A percentile compares a stretch with the other conserved stretches of the same genome.
Evolutionary conservation across 2,888 invertebrate species (phyloP).

Genomic region (Dorcus hopei): DNA sequence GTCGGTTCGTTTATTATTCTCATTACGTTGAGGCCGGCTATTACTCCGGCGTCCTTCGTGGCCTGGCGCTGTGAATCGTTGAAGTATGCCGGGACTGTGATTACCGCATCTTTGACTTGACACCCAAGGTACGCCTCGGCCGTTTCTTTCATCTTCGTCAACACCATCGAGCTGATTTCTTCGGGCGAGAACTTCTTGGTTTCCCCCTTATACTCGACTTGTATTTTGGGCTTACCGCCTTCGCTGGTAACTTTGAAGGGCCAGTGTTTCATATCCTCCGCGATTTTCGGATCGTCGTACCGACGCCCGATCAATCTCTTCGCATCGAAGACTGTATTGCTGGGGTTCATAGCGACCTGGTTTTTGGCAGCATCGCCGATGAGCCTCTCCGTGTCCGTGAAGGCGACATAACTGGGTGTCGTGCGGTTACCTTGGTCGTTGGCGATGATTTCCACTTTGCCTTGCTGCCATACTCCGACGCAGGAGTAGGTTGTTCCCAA

Average conservation of each 20-base stretch:
- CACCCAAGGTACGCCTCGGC: conserved; percentile 69
- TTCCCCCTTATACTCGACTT: conserved; percentile 63
- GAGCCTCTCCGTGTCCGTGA: conserved; percentile 65
- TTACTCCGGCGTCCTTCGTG: conserved; percentile 67
- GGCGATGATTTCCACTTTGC: conserved; percentile 82
- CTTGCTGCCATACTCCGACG: conserved; percentile 77
- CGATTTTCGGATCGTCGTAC: conserved; percentile 68
- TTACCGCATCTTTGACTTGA: conserved; percentile 66
- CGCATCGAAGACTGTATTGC: conserved; percentile 67
- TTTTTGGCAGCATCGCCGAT: conserved; percentile 71
- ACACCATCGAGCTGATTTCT: conserved; percentile 68
- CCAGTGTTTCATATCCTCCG: conserved; percentile 75
- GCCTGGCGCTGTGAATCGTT: conserved; percentile 65
- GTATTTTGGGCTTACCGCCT: conserved; percentile 60
- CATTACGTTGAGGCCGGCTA: conserved; percentile 64
- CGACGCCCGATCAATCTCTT: conserved; percentile 62
- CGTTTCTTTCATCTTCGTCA: conserved; percentile 61
- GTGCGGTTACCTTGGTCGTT: conserved; percentile 87
- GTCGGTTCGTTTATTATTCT: conserved; percentile 66
- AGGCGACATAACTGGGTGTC: conserved; percentile 76
- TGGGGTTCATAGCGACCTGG: conserved; percentile 70
- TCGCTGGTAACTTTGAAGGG: conserved; percentile 67
- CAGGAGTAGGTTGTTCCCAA: conserved; percentile 84
- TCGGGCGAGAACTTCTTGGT: conserved; percentile 64
- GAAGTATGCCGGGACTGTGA: conserved; percentile 79